Evolutionary conservation across 1,140 invertebrate genomes (phyloP).

Genomic region (Eufriesea mexicana): DNA sequence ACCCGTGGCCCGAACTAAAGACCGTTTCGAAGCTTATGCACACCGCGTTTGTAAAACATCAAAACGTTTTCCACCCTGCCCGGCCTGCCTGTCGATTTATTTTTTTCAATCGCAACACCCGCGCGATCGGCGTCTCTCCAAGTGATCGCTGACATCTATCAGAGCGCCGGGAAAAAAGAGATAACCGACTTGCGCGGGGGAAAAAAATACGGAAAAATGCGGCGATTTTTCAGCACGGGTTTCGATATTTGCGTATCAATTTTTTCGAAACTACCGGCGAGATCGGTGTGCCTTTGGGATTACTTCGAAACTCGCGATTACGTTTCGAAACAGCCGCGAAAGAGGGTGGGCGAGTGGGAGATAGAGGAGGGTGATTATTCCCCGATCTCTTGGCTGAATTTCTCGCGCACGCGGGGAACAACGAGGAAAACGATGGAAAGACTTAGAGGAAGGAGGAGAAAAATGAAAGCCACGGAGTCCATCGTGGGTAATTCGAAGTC

Average conservation of each 20-base stretch:
- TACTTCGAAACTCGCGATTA: neutral
- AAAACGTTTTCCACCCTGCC: neutral
- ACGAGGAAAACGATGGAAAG: neutral
- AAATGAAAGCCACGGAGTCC: neutral
- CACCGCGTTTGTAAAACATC: conserved; percentile 3
- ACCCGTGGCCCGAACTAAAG: neutral
- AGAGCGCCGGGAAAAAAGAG: conserved; percentile 9
- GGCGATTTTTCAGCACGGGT: neutral
- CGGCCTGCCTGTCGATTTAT: conserved; percentile 15
- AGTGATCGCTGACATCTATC: conserved; percentile 16
- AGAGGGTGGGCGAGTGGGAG: too few relatives aligned
- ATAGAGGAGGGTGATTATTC: neutral
- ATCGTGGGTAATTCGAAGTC: neutral
- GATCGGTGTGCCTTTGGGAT: neutral
- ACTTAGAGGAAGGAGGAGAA: too few relatives aligned
- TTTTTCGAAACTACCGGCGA: neutral
- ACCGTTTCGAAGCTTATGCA: neutral
- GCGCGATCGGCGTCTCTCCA: neutral
- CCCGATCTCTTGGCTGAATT: too few relatives aligned
- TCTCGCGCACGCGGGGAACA: neutral
- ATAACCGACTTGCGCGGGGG: conserved; percentile 10
- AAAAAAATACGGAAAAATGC: neutral
- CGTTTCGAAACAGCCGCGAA: neutral
- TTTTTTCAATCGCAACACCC: conserved; percentile 16
- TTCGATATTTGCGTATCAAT: conserved; percentile 13